Conservation (phyloP, 1,140 invertebrate species). For the Varroa destructor region DNA sequence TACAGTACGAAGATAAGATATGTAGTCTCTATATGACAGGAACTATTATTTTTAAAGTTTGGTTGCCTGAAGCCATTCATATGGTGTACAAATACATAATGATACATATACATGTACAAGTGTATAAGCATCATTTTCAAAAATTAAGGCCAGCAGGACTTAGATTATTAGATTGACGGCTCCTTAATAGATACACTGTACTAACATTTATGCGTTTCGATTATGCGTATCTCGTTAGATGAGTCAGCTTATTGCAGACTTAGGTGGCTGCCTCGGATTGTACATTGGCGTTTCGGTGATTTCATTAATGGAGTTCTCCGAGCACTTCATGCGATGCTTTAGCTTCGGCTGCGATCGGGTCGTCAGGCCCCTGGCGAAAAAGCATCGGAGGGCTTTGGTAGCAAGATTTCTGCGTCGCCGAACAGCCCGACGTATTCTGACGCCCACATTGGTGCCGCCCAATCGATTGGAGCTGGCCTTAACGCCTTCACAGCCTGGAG, state of each 20-base stretch:
- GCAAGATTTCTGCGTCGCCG: background rate
- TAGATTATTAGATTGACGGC: no score
- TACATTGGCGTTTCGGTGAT: conserved; percentile 34
- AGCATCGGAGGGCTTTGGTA: background rate
- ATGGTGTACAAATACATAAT: no score
- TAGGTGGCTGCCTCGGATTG: conserved; percentile 33
- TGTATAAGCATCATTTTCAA: no score
- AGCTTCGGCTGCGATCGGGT: background rate
- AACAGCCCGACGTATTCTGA: background rate
- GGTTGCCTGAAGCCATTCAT: no score
- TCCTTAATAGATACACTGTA: no score
- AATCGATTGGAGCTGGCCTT: background rate
- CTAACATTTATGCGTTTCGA: no score
- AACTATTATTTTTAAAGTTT: no score
- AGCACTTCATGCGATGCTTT: conserved; percentile 23
- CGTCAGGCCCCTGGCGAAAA: background rate
- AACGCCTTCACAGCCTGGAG: background rate
- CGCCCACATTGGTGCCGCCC: background rate
- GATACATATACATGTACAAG: no score
- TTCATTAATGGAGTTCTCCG: conserved; percentile 31
- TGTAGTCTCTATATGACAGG: no score
- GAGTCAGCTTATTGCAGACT: conserved; percentile 33
- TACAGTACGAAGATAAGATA: no score
- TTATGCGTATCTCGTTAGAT: conserved; percentile 27
- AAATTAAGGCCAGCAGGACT: no score